phyloP scores from a whole-genome alignment of 2,888 invertebrate species.

The Hesperia comma region DNA sequence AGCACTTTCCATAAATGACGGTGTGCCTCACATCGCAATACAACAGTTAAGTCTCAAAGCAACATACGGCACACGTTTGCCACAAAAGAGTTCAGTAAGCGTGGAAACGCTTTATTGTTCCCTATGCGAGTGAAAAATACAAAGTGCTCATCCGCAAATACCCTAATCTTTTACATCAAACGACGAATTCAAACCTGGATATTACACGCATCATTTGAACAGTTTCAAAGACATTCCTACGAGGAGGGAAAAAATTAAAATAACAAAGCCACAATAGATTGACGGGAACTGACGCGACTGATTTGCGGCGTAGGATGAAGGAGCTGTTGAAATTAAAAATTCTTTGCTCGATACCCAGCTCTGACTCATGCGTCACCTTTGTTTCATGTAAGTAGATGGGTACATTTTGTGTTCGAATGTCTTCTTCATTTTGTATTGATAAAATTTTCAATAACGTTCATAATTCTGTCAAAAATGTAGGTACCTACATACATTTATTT shows the following conservation, averaged over 20 bases:
- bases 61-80: conserved; percentile 50
- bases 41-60: conserved; percentile 35
- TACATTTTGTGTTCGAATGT: background rate
- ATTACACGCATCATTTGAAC: conserved; percentile 82
- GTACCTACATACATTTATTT: too few relatives aligned
- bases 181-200: conserved; percentile 71
- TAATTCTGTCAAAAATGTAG: too few relatives aligned
- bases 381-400: background rate
- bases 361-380: conserved; percentile 16
- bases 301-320: conserved; percentile 54
- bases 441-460: too few relatives aligned
- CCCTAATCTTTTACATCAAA: conserved; percentile 81
- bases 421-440: background rate
- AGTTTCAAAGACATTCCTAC: conserved; percentile 80
- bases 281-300: conserved; percentile 51
- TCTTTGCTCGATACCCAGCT: conserved; percentile 48
- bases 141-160: conserved; percentile 65
- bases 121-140: conserved; percentile 73
- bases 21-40: conserved; percentile 22
- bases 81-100: conserved; percentile 62
- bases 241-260: conserved; percentile 77
- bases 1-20: conserved; percentile 27
- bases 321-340: conserved; percentile 71
- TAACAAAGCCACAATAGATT: conserved; percentile 72
- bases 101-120: conserved; percentile 52